phyloP scores from a whole-genome alignment of 1,140 invertebrate species.

The Pachyrhynchus sulphureomaculatus region DNA sequence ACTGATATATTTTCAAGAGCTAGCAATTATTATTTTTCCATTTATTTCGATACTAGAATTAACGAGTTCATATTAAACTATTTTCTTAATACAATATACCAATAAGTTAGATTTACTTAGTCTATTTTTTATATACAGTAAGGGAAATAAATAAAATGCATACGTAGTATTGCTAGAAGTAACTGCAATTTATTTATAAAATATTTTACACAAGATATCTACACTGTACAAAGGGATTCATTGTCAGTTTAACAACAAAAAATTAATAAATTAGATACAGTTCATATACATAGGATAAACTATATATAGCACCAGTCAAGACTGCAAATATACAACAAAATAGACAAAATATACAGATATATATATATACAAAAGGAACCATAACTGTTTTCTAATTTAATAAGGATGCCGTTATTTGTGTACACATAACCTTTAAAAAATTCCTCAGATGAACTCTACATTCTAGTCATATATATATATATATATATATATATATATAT shows the following conservation, averaged over 20 bases:
- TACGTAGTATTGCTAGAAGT: slow-evolving; percentile 46
- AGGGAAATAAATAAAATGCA: slow-evolving; percentile 26
- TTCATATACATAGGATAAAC: slow-evolving; percentile 43
- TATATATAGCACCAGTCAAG: slow-evolving; percentile 50
- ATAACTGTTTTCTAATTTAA: background rate
- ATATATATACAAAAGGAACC: slow-evolving; percentile 41
- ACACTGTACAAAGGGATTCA: slow-evolving; percentile 51
- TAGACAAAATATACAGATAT: slow-evolving; percentile 40
- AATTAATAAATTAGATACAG: slow-evolving; percentile 46
- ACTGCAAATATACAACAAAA: slow-evolving; percentile 47
- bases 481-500: no score
- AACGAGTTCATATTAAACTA: no score
- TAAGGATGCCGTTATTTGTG: slow-evolving; percentile 5
- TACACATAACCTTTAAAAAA: background rate
- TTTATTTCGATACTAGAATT: no score
- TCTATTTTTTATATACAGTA: no score
- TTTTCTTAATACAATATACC: no score
- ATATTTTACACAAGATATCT: slow-evolving; percentile 54
- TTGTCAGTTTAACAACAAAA: slow-evolving; percentile 37
- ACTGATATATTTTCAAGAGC: no score
- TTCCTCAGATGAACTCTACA: background rate
- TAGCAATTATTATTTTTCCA: no score
- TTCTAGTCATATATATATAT: background rate
- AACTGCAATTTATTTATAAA: slow-evolving; percentile 53
- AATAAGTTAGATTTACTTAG: no score